A percentile compares a stretch with the other conserved stretches of the same genome.
Conservation (phyloP, 2,113 vertebrate genomes). For the Tinamus guttatus region DNA sequence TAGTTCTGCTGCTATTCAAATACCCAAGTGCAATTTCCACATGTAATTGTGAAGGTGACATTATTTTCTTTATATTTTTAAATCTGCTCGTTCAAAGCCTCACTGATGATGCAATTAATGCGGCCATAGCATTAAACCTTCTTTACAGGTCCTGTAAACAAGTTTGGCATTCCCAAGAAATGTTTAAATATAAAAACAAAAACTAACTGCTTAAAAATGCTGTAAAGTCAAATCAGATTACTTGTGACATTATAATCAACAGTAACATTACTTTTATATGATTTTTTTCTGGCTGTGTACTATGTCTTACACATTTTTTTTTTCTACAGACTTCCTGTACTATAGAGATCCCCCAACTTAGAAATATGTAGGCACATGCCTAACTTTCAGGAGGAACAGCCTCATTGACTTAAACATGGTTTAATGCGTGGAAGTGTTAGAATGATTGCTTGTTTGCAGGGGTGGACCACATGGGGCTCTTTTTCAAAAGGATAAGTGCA, state of each 20-base stretch:
- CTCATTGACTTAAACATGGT: neutral
- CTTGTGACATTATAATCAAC: neutral
- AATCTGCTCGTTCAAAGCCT: slow-evolving; percentile 27
- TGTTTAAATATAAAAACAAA: slow-evolving; percentile 17
- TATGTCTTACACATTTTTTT: neutral
- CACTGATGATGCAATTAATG: neutral
- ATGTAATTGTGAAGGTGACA: slow-evolving; percentile 21
- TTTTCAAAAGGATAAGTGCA: neutral
- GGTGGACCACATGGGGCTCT: neutral
- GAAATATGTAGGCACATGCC: slow-evolving; percentile 8
- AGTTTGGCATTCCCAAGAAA: neutral
- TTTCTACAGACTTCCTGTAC: neutral
- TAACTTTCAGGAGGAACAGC: neutral
- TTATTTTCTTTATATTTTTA: slow-evolving; percentile 45
- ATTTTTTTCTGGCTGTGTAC: neutral
- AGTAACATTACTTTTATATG: neutral
- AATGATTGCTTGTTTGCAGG: neutral
- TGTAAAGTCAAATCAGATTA: slow-evolving; percentile 38
- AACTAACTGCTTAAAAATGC: neutral
- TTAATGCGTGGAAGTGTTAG: neutral
- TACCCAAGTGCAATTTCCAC: slow-evolving; percentile 31
- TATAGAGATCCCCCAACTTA: neutral
- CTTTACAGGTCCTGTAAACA: neutral
- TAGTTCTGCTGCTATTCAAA: slow-evolving; percentile 49
- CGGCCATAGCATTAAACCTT: neutral